Evolutionary conservation across 2,888 invertebrate genomes (phyloP).

Genomic region (Himalopsyche japonica): DNA sequence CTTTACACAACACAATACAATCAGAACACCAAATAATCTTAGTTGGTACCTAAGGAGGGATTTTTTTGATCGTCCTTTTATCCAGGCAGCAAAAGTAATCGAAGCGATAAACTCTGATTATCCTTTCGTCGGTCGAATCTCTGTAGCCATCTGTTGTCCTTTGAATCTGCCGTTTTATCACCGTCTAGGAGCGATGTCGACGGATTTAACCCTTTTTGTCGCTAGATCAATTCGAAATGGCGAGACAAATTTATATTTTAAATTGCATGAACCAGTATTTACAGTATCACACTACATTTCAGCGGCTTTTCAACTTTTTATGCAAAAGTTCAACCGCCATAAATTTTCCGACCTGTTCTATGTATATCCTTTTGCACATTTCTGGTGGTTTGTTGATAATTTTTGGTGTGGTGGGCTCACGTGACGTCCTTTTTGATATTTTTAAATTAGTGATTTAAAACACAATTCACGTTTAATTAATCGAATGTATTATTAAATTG

Average conservation of each 20-base stretch:
- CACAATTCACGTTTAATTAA: too few species aligned
- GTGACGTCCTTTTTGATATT: too few species aligned
- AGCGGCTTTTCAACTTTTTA: too few species aligned
- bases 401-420: too few species aligned
- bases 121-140: conserved; percentile 1
- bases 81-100: conserved; percentile 1
- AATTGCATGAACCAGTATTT: not conserved
- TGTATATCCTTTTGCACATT: too few species aligned
- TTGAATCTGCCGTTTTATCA: not conserved
- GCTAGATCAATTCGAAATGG: not conserved
- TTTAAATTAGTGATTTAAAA: too few species aligned
- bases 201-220: not conserved
- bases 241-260: not conserved
- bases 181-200: not conserved
- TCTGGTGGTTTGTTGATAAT: too few species aligned
- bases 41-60: not conserved
- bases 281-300: too few species aligned
- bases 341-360: too few species aligned
- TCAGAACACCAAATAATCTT: not conserved
- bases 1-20: not conserved
- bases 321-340: too few species aligned
- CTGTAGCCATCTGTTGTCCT: not conserved
- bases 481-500: too few species aligned
- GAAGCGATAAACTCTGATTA: conserved; percentile 1
- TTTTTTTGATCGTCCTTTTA: not conserved